Evolutionary conservation across 2,113 vertebrate species (phyloP), one percentile per base, ranked within the genome.

Genomic region (Fukomys damarensis): DNA sequence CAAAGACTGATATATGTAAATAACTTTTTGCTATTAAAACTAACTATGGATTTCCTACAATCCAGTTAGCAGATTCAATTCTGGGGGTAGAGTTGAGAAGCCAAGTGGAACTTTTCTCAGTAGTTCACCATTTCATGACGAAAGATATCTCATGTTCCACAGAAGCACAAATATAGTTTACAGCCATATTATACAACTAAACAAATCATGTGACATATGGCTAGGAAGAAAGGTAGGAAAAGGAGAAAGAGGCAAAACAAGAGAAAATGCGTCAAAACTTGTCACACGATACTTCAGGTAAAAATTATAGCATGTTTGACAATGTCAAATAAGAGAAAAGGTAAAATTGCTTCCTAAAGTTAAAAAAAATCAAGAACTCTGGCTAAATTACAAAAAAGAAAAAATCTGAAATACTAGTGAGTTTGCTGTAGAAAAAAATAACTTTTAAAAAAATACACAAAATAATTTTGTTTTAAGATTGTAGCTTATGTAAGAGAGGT

Each of bases 11-110:
- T 96, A 94, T 86, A 95, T 79, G 92, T 98, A 98, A 98, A 98
- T 97, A 94, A 98, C 91, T 98, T 97, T 98, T 96, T 94, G 94
- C 97, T 97, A 98, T 97, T 86, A 95, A 92, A 88, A 96, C 96
- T 96, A 98, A 95, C 95, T 97, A 94, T 92, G 94, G 88, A 93
- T 97, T 95, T 96, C 93, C 97, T 97, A 93, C 93, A 95, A 96
- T 94, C 98, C 87, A 91, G 88, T 95, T 95, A 96, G 90, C 87
- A 96, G 97, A 88, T 61, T 92, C 81, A 96, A 89, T 63, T 93
- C 72, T 92, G 93, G 94, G 58, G 58, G 97, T 3, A 90, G 92
- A 96, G 83, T 91, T 68, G 94, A 96, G 52, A 97, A 68, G 88
- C 63, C 83, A 58, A 61, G 7, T 88, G 72, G 58, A 66, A 59